Conservation (phyloP, 2,797 vertebrate genomes). For the Lycodopsis pacificus region DNA sequence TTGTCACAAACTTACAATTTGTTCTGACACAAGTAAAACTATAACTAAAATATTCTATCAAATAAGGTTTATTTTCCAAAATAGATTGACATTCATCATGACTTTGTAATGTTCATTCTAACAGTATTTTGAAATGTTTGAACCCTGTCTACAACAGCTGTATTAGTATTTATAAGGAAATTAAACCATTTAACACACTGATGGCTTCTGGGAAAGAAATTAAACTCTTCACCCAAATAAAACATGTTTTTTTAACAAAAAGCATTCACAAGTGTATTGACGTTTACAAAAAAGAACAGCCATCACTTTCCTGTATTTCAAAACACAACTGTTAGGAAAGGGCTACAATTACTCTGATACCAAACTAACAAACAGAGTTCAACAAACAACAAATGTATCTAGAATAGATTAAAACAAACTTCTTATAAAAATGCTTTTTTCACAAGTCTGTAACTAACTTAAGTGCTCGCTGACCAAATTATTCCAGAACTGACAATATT, state of each 20-base stretch:
- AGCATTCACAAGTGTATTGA: background rate
- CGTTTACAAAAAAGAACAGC: constrained; percentile 4
- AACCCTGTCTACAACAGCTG: constrained; percentile 28
- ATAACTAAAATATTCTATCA: constrained; percentile 13
- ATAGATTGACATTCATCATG: constrained; percentile 13
- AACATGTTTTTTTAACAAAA: constrained; percentile 2
- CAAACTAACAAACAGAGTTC: constrained; percentile 11
- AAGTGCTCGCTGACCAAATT: background rate
- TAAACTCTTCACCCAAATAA: background rate
- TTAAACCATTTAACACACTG: constrained; percentile 1
- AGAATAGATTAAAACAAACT: constrained; percentile 32
- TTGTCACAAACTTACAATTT: background rate
- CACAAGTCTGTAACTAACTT: background rate
- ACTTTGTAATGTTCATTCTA: background rate
- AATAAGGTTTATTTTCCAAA: constrained; percentile 55
- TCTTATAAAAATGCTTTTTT: background rate
- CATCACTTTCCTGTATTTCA: background rate
- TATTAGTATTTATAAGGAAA: background rate
- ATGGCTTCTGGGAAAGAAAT: constrained; percentile 18
- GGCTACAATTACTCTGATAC: background rate
- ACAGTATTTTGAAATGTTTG: constrained; percentile 14
- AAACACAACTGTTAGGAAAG: constrained; percentile 7
- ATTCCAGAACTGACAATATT: background rate
- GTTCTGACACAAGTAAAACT: background rate
- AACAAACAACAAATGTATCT: constrained; percentile 13